Percentiles rank a stretch among this genome's conserved stretches.
phyloP scores from a whole-genome alignment of 2,113 vertebrate genomes.

The Sardina pilchardus region DNA sequence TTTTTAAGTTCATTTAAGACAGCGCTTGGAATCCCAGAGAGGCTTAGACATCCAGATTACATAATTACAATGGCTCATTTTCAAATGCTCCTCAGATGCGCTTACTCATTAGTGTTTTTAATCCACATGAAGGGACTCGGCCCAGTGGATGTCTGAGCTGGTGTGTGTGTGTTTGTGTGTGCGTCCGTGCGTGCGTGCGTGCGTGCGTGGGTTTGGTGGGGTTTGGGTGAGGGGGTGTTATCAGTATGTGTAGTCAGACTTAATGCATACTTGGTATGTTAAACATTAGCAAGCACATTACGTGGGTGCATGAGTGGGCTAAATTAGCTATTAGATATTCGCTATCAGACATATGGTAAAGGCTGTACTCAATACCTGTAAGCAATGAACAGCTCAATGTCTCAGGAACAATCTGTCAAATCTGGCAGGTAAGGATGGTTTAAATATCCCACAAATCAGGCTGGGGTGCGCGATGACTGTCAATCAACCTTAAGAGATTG shows the following conservation, averaged over 20 bases:
- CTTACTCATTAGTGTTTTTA: not conserved
- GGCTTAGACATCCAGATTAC: not conserved
- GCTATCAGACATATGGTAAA: not conserved
- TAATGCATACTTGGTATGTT: not conserved
- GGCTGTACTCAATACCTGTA: not conserved
- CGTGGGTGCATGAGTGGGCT: not conserved
- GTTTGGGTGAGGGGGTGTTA: not conserved
- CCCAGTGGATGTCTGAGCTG: not conserved
- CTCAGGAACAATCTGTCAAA: not conserved
- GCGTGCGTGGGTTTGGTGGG: too few relatives aligned
- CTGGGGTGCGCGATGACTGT: not conserved
- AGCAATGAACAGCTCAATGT: not conserved
- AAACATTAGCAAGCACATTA: not conserved
- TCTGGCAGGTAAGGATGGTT: not conserved
- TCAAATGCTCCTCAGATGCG: not conserved
- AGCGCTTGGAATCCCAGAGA: not conserved
- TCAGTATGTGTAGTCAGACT: not conserved
- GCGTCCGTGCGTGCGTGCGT: not conserved
- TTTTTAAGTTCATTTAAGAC: not conserved
- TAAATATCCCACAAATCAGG: too few relatives aligned
- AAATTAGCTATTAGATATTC: not conserved
- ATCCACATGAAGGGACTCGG: not conserved
- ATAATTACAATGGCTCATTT: not conserved
- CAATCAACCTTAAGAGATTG: not conserved
- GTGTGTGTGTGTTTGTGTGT: not conserved